Evolutionary conservation across 2,797 vertebrate species (phyloP).

Genomic region (Gallirallus australis): DNA sequence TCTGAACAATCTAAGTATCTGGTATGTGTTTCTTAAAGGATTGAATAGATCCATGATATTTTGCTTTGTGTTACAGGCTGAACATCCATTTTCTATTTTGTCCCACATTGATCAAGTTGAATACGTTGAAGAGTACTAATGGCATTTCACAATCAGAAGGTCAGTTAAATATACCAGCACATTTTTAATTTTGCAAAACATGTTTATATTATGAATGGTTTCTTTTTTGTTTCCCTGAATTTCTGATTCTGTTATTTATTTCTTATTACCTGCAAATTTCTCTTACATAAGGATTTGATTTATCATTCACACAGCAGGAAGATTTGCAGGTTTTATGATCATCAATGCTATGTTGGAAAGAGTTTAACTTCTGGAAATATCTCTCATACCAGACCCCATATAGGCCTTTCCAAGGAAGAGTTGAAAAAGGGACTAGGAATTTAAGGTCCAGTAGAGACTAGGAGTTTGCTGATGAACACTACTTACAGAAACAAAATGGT

Average conservation of each 20-base stretch:
- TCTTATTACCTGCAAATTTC: neutral
- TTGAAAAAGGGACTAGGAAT: neutral
- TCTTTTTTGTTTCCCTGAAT: neutral
- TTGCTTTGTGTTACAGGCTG: neutral
- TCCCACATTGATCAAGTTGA: neutral
- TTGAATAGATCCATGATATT: neutral
- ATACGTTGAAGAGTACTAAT: neutral
- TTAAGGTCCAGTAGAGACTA: neutral
- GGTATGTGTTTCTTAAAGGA: neutral
- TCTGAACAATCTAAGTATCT: neutral
- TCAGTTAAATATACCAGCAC: neutral
- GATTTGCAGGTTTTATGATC: neutral
- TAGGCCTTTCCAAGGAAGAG: neutral
- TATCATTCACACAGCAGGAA: neutral
- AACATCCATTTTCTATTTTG: neutral
- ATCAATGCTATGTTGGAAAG: neutral
- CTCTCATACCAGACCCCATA: neutral
- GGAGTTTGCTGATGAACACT: neutral
- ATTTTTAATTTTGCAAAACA: neutral
- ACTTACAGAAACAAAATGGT: neutral
- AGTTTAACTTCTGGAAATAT: neutral
- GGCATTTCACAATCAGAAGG: neutral
- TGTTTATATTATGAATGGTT: neutral
- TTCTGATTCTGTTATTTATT: neutral
- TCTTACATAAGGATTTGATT: neutral